phyloP scores from a whole-genome alignment of 23 tunicate genomes.

The Botrylloides violaceus region DNA sequence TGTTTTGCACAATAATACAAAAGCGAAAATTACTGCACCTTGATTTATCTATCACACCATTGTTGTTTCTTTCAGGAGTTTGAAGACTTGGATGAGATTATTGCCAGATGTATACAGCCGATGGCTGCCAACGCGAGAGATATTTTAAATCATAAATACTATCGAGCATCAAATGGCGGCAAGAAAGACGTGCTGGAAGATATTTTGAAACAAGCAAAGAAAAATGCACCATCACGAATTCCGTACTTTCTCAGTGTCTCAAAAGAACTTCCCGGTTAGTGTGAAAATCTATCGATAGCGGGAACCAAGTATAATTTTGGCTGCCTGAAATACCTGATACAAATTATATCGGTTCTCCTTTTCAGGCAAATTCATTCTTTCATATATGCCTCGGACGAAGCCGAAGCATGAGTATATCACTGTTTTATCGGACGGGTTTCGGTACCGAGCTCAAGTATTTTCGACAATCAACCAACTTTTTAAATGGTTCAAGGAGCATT shows the following conservation, averaged over 20 bases:
- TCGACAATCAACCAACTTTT: slow-evolving; percentile 59
- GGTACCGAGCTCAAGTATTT: slow-evolving; percentile 83
- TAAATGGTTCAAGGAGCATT: slow-evolving; percentile 98
- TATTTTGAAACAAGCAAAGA: slow-evolving; percentile 74
- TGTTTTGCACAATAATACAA: no score
- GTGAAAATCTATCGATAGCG: background rate
- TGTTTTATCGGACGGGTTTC: slow-evolving; percentile 81
- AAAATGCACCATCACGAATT: slow-evolving; percentile 69
- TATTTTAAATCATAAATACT: slow-evolving; percentile 85
- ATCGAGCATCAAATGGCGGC: slow-evolving; percentile 67
- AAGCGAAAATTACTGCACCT: no score
- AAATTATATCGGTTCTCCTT: no score
- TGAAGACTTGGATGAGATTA: slow-evolving; percentile 97
- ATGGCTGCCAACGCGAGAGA: slow-evolving; percentile 98
- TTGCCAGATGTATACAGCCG: slow-evolving; percentile 95
- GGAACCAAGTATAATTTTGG: no score
- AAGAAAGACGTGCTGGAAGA: slow-evolving; percentile 70
- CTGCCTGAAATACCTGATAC: no score
- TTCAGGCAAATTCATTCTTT: slow-evolving; percentile 88
- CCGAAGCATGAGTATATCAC: slow-evolving; percentile 97
- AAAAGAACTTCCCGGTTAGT: slow-evolving; percentile 69
- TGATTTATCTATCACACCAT: no score
- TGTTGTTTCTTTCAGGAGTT: no score
- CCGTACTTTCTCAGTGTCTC: slow-evolving; percentile 82
- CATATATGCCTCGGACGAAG: slow-evolving; percentile 77